Percentiles rank a stretch among this genome's conserved stretches.
These are phyloP conservation scores for Acanthiza pusilla DNA, from an alignment of 2,797 vertebrate genomes.

Conservation along the genomic window DNA sequence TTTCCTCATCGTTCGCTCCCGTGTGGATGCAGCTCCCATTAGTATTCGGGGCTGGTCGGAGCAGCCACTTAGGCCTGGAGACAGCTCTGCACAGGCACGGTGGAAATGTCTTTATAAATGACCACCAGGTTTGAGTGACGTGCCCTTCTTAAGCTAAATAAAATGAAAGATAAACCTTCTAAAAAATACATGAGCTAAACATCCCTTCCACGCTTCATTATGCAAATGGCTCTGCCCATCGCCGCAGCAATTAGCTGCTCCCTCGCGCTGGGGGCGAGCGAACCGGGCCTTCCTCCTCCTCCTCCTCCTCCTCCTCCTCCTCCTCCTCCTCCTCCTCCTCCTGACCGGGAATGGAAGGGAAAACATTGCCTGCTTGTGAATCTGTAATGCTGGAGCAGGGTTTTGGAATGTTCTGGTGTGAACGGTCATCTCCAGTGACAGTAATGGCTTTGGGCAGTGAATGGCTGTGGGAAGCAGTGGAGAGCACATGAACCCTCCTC, in stretches of 20 bases:
- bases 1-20: background rate
- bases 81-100: conserved; percentile 71
- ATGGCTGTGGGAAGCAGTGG: accelerated
- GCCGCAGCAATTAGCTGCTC: conserved; percentile 64
- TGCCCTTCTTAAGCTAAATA: conserved; percentile 78
- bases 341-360: background rate
- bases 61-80: conserved; percentile 72
- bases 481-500: accelerated
- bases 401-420: background rate
- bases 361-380: accelerated
- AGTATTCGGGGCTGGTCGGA: conserved; percentile 63
- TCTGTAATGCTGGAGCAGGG: accelerated
- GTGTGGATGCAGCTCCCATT: conserved; percentile 15
- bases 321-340: background rate
- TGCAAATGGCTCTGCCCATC: conserved; percentile 69
- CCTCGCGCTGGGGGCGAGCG: background rate
- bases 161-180: conserved; percentile 76
- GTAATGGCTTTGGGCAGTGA: accelerated
- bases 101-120: conserved; percentile 76
- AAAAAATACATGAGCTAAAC: conserved; percentile 76
- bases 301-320: background rate
- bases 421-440: accelerated
- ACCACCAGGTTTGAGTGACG: conserved; percentile 70
- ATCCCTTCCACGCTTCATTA: conserved; percentile 69
- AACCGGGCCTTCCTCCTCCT: background rate